Evolutionary conservation across 2,888 invertebrate species (phyloP).

Genomic region (Drosophila lacicola): DNA sequence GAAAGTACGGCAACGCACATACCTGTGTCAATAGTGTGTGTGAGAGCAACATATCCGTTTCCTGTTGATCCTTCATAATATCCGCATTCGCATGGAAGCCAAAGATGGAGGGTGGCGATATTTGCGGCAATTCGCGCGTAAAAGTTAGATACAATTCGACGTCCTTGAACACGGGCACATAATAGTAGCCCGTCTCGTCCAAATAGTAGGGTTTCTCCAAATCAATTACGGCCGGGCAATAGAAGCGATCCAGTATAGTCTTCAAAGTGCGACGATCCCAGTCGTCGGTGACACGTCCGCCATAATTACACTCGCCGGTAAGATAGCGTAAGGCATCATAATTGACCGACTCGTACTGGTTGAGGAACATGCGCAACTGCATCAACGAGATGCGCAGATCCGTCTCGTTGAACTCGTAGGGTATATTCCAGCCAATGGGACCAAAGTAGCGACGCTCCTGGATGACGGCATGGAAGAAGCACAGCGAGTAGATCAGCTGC

Average conservation of each 20-base stretch:
- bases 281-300: conserved; percentile 97
- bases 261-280: conserved; percentile 95
- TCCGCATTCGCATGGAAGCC: conserved; percentile 97
- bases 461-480: conserved; percentile 97
- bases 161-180: conserved; percentile 90
- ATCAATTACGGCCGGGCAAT: conserved; percentile 89
- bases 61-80: conserved; percentile 95
- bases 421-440: conserved; percentile 97
- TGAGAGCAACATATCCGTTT: conserved; percentile 91
- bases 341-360: conserved; percentile 92
- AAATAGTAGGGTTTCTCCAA: conserved; percentile 88
- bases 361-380: conserved; percentile 94
- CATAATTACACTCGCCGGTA: conserved; percentile 98
- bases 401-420: conserved; percentile 98
- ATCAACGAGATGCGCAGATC: conserved; percentile 95
- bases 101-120: conserved; percentile 93
- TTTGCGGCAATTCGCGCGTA: conserved; percentile 90
- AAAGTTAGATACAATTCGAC: conserved; percentile 90
- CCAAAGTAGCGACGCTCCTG: conserved; percentile 97
- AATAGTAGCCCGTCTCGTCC: conserved; percentile 89
- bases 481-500: conserved; percentile 93
- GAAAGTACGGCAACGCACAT: conserved; percentile 35
- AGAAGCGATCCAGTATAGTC: conserved; percentile 93
- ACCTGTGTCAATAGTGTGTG: conserved; percentile 93
- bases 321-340: conserved; percentile 95